Evolutionary conservation across 2,888 invertebrate species (phyloP).

Genomic region (Mystacides longicornis): DNA sequence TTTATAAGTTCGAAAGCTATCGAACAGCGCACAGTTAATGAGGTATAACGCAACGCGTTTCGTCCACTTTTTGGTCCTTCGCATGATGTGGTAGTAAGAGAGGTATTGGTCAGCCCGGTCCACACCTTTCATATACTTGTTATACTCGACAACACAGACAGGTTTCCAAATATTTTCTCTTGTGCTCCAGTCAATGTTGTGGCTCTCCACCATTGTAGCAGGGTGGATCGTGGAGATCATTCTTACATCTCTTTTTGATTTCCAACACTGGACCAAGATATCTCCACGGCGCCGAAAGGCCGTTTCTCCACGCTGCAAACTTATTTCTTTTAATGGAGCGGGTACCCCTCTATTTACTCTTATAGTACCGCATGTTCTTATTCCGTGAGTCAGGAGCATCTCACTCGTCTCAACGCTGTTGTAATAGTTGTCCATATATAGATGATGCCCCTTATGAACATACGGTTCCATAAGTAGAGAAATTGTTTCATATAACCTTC

Average conservation of each 20-base stretch:
- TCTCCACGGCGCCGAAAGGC: conserved; percentile 21
- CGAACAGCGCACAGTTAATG: conserved; percentile 17
- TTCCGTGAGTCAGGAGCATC: conserved; percentile 19
- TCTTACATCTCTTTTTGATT: conserved; percentile 19
- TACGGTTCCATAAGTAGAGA: conserved; percentile 15
- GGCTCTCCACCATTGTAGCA: conserved; percentile 21
- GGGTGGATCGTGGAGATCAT: conserved; percentile 25
- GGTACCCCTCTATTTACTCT: conserved; percentile 21
- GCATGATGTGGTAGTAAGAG: conserved; percentile 22
- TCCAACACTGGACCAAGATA: conserved; percentile 22
- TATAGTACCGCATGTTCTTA: conserved; percentile 25
- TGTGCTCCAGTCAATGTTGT: conserved; percentile 16
- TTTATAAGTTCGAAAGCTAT: conserved; percentile 16
- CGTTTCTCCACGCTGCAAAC: conserved; percentile 19
- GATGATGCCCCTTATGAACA: background rate
- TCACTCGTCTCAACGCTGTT: conserved; percentile 22
- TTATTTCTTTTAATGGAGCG: conserved; percentile 15
- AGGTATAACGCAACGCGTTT: conserved; percentile 10
- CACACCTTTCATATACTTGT: conserved; percentile 26
- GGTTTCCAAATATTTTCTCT: conserved; percentile 23
- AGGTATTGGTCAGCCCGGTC: conserved; percentile 26
- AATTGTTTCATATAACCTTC: conserved; percentile 21
- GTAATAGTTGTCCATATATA: conserved; percentile 1
- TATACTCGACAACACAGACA: conserved; percentile 23
- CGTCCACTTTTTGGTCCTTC: conserved; percentile 15